Conservation (phyloP, 2,888 invertebrate species). For the Periphyllus acericola region DNA sequence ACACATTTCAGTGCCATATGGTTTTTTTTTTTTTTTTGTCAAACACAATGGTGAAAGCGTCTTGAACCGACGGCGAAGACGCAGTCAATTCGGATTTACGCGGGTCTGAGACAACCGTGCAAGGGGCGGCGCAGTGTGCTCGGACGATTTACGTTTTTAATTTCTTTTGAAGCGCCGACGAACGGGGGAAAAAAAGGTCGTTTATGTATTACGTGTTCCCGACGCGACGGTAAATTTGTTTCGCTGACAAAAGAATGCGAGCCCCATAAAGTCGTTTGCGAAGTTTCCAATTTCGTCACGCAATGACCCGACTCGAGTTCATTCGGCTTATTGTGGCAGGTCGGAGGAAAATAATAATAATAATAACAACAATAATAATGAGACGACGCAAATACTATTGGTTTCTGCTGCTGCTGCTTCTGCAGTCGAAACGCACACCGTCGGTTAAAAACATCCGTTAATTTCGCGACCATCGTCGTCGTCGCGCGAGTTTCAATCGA, state of each 20-base stretch:
- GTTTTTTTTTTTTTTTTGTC: background rate
- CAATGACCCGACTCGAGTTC: background rate
- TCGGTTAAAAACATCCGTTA: background rate
- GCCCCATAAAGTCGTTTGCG: background rate
- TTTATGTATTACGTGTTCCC: background rate
- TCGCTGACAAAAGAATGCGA: background rate
- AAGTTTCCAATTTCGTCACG: background rate
- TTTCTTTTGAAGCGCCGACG: slow-evolving; percentile 2
- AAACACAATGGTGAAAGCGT: background rate
- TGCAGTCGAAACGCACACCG: background rate
- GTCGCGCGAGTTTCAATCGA: background rate
- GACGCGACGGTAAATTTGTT: background rate
- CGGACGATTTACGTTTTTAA: background rate
- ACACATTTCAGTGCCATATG: background rate
- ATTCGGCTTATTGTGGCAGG: background rate
- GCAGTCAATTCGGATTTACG: background rate
- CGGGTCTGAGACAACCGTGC: background rate
- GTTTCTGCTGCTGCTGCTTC: background rate
- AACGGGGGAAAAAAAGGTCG: background rate
- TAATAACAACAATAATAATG: too few relatives aligned
- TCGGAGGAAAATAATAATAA: too few relatives aligned
- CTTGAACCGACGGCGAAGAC: background rate
- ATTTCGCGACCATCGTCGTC: background rate
- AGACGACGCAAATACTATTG: background rate
- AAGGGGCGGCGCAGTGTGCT: background rate